phyloP scores from a whole-genome alignment of 1,140 invertebrate species.

The Propsilocerus akamusi region DNA sequence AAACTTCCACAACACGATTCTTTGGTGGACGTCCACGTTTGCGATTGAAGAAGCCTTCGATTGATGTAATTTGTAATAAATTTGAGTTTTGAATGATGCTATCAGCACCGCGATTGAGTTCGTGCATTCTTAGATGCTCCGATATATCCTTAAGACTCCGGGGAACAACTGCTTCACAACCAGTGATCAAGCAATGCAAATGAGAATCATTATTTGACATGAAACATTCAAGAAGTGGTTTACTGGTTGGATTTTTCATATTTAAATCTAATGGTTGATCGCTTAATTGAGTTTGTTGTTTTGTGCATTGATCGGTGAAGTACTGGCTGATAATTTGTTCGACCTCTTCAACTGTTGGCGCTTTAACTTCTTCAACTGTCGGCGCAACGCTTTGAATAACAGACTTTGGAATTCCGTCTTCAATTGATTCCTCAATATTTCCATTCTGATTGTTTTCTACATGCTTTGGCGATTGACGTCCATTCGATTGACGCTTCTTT shows the following conservation, averaged over 20 bases:
- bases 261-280: conserved; percentile 6
- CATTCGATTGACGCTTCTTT: neutral
- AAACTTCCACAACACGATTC: conserved; percentile 78
- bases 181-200: conserved; percentile 6
- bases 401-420: conserved; percentile 5
- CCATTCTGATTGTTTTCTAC: neutral
- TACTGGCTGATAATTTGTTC: conserved; percentile 5
- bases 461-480: neutral
- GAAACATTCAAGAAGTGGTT: conserved; percentile 5
- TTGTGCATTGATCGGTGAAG: conserved; percentile 4
- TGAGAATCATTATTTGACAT: conserved; percentile 5
- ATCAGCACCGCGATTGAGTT: conserved; percentile 5
- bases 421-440: neutral
- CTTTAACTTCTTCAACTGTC: neutral
- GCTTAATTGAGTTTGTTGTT: neutral
- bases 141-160: conserved; percentile 2
- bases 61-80: conserved; percentile 19
- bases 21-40: conserved; percentile 83
- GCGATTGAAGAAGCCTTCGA: conserved; percentile 45
- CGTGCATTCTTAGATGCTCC: conserved; percentile 7
- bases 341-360: conserved; percentile 1
- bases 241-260: neutral
- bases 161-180: conserved; percentile 5
- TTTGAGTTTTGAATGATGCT: conserved; percentile 5
- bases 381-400: neutral